Conservation (phyloP, 2,888 invertebrate genomes). For the Acanthosoma haemorrhoidale region DNA sequence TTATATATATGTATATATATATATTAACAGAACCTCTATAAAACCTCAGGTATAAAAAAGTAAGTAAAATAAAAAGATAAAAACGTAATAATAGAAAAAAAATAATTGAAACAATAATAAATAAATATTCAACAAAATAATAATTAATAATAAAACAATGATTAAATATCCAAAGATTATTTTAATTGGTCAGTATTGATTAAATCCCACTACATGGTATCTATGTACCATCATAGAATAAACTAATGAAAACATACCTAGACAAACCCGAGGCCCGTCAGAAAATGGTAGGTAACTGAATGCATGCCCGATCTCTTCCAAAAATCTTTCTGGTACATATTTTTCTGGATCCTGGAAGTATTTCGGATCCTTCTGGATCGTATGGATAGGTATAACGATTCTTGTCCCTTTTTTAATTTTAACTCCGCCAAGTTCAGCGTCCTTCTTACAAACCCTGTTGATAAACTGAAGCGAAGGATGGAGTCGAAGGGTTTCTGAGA, state of each 20-base stretch:
- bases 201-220: too few species aligned
- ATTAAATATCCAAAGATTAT: too few species aligned
- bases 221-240: too few species aligned
- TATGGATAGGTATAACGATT: slow-evolving; percentile 3
- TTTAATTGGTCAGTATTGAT: too few species aligned
- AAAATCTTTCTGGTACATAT: slow-evolving; percentile 1
- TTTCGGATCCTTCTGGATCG: slow-evolving; percentile 15
- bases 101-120: too few species aligned
- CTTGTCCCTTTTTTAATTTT: not conserved
- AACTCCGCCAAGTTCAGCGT: not conserved
- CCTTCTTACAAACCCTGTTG: not conserved
- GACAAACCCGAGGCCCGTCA: slow-evolving; percentile 19
- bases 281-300: slow-evolving; percentile 17
- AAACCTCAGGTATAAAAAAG: too few species aligned
- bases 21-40: too few species aligned
- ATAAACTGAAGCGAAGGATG: slow-evolving; percentile 5
- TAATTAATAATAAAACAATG: too few species aligned
- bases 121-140: too few species aligned
- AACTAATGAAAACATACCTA: not conserved
- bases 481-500: slow-evolving; percentile 7
- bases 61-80: too few species aligned
- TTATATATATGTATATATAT: too few species aligned
- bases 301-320: not conserved
- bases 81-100: too few species aligned
- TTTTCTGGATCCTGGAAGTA: slow-evolving; percentile 8